Base-by-base conservation (phyloP, 1,140 invertebrate species). In the Telenomus remus region DNA sequence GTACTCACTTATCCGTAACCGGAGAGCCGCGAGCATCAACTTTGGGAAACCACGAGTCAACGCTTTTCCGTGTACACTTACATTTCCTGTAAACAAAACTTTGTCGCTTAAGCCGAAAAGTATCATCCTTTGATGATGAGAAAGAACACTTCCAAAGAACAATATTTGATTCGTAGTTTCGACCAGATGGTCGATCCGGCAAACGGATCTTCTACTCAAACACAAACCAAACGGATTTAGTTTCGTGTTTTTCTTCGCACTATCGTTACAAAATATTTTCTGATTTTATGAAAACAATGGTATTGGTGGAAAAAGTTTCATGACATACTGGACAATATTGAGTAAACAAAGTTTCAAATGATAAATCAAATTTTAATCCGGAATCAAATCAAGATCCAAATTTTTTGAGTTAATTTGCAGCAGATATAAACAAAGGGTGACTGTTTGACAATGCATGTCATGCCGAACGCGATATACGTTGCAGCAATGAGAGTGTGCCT, bases 1-100 rank as follows among this genome's bases (percentile, higher is more conserved):
- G 82, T 78, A 86, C 86, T 87, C 80, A 87, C 84, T 86, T 86
- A 85, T 79, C 56, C 56, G 63, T 72, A 79, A 66, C 63, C 57
- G 34, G 51, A 66, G 59, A 65, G 69, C 50, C 61, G 55, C 65
- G 43, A 47, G 49, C 9, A 51, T 57, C 59, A 47, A 72, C 71
- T 27, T 55, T 61, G 42, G 63, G 59, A 74, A 79, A 71, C 66
- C 66, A 64, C 64, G 61, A 65, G 70, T 65, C 64, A 54, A 73
- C 56, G 55, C 57, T 63, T 60, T 68, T 73, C 33, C 16, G 16
- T 49, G 8, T 48, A 37, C 13, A 27, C 19, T 1, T 27, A 6
- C 6, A 27, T 12, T 49, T 59, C 48, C 60, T 10, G 55, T 72
- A 65, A 53, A 72, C 49, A 72, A 65, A 59, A 44, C 54, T 53